Percentiles rank a stretch among this genome's conserved stretches.
These are phyloP conservation scores for Lepilemur septentrionalis DNA, from an alignment of 2,797 vertebrate species.

Conservation along the genomic window DNA sequence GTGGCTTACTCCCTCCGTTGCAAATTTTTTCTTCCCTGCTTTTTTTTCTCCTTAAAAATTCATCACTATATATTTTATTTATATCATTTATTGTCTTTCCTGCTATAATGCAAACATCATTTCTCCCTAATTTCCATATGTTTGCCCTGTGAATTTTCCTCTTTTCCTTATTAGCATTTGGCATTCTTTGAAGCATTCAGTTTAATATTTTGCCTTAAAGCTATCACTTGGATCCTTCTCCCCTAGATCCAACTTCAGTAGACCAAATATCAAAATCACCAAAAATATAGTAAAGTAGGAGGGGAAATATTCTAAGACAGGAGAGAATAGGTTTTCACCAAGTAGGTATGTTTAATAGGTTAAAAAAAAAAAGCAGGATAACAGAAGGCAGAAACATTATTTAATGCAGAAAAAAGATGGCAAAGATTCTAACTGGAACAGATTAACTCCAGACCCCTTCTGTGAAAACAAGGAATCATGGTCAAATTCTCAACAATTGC, in stretches of 20 bases:
- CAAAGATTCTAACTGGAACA: background rate
- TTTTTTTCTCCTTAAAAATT: background rate
- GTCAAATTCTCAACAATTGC: background rate
- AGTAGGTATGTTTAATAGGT: background rate
- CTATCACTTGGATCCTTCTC: background rate
- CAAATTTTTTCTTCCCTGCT: background rate
- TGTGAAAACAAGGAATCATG: background rate
- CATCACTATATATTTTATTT: background rate
- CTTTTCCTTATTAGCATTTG: background rate
- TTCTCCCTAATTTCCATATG: background rate
- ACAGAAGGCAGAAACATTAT: background rate
- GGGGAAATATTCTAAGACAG: background rate
- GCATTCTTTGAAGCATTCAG: background rate
- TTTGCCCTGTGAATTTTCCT: background rate
- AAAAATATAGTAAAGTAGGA: background rate
- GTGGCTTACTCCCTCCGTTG: background rate
- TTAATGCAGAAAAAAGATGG: background rate
- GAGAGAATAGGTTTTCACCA: background rate
- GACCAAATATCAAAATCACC: background rate
- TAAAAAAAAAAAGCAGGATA: background rate
- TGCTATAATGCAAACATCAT: background rate
- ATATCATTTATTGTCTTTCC: slow-evolving; percentile 6
- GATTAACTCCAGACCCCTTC: background rate
- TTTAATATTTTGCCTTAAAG: slow-evolving; percentile 1
- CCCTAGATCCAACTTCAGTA: background rate